Conservation (phyloP, 2,888 invertebrate genomes). For the Hypselothyrea guttata region DNA sequence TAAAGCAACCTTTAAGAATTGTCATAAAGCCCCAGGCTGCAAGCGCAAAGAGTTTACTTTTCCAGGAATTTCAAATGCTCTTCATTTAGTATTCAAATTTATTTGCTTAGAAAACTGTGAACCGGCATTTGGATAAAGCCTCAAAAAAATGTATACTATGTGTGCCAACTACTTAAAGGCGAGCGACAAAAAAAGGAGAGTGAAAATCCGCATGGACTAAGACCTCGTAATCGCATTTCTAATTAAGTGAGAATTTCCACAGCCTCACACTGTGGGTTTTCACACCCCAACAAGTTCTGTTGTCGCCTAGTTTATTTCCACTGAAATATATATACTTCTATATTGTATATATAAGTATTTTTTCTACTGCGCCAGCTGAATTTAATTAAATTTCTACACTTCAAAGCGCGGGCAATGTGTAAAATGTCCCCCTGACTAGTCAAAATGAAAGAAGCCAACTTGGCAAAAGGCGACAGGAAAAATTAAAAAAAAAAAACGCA, state of each 20-base stretch:
- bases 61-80: constrained; percentile 11
- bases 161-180: constrained; percentile 54
- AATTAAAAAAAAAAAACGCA: constrained; percentile 1
- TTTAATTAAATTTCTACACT: constrained; percentile 76
- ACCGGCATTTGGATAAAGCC: constrained; percentile 49
- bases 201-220: constrained; percentile 51
- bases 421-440: constrained; percentile 54
- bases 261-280: constrained; percentile 13
- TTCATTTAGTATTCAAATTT: constrained; percentile 31
- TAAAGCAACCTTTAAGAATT: constrained; percentile 1
- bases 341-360: neutral
- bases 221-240: constrained; percentile 70
- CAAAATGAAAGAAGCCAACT: constrained; percentile 49
- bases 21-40: neutral
- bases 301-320: constrained; percentile 71
- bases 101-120: constrained; percentile 9
- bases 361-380: constrained; percentile 61
- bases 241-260: constrained; percentile 70
- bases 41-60: constrained; percentile 17
- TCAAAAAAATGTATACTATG: constrained; percentile 14
- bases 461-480: constrained; percentile 18
- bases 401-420: constrained; percentile 73
- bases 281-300: constrained; percentile 50
- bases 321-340: constrained; percentile 1
- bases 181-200: constrained; percentile 1